phyloP scores from a whole-genome alignment of 64 coral and sea anemone species.

The Stylophora pistillata region DNA sequence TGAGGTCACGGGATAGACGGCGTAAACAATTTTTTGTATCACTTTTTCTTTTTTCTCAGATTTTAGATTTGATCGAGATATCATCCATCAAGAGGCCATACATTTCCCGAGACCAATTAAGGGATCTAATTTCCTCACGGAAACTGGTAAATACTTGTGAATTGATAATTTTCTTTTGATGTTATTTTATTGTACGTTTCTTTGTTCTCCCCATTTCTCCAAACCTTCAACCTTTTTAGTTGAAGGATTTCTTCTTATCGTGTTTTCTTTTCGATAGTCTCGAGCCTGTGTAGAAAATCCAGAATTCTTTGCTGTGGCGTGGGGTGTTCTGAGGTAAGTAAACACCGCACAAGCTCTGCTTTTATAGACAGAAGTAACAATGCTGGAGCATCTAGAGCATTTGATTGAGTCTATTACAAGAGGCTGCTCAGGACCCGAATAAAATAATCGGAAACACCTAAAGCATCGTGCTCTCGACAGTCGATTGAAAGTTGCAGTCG shows the following conservation, averaged over 20 bases:
- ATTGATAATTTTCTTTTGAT: neutral
- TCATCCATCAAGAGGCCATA: neutral
- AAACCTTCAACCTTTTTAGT: neutral
- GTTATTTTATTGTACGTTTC: too few species aligned
- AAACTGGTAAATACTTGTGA: neutral
- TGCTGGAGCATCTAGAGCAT: too few species aligned
- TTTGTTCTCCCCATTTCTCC: neutral
- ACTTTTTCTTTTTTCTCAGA: neutral
- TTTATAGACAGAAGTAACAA: too few species aligned
- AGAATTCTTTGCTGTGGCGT: slow-evolving; percentile 2
- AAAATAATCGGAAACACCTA: too few species aligned
- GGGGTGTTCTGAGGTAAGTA: slow-evolving; percentile 21
- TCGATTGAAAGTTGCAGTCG: too few species aligned
- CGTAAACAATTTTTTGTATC: too few species aligned
- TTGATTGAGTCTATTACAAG: too few species aligned
- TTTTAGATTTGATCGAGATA: slow-evolving; percentile 58
- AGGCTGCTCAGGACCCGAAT: too few species aligned
- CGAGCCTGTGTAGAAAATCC: slow-evolving; percentile 31
- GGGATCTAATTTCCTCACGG: neutral
- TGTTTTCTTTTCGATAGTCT: neutral
- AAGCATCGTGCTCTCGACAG: too few species aligned
- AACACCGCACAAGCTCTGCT: too few species aligned
- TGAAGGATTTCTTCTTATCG: neutral
- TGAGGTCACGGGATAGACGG: too few species aligned
- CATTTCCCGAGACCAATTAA: neutral